A percentile compares a stretch with the other conserved stretches of the same genome.
phyloP scores from a whole-genome alignment of 2,888 invertebrate genomes.

The Eulithis prunata region DNA sequence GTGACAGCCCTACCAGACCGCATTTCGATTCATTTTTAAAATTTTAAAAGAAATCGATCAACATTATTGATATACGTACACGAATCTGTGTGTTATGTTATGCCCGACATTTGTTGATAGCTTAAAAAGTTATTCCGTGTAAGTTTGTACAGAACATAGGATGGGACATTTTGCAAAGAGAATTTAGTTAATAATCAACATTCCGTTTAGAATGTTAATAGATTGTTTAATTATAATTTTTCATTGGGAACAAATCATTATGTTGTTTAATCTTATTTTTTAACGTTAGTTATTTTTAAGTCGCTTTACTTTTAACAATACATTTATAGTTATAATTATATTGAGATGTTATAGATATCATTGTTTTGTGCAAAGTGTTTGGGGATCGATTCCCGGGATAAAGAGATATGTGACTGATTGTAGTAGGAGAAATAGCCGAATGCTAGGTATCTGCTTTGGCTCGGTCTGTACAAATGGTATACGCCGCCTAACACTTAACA shows the following conservation, averaged over 20 bases:
- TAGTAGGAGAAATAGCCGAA: slow-evolving; percentile 71
- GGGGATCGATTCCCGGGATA: slow-evolving; percentile 70
- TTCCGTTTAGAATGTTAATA: slow-evolving; percentile 84
- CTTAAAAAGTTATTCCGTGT: slow-evolving; percentile 80
- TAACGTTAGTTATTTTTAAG: slow-evolving; percentile 84
- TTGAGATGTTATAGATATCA: slow-evolving; percentile 82
- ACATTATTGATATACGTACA: slow-evolving; percentile 72
- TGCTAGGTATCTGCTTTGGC: slow-evolving; percentile 55
- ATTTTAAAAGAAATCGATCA: slow-evolving; percentile 59
- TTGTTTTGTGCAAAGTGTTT: slow-evolving; percentile 82
- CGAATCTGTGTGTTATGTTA: slow-evolving; percentile 75
- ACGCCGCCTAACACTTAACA: slow-evolving; percentile 80
- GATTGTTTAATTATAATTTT: slow-evolving; percentile 74
- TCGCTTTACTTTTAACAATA: slow-evolving; percentile 78
- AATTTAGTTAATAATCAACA: slow-evolving; percentile 82
- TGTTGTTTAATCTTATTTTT: slow-evolving; percentile 84
- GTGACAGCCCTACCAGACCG: slow-evolving; percentile 77
- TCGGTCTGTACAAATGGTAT: slow-evolving; percentile 82
- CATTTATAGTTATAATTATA: slow-evolving; percentile 77
- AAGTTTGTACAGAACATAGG: slow-evolving; percentile 83
- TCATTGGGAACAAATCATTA: slow-evolving; percentile 84
- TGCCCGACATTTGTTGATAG: slow-evolving; percentile 80
- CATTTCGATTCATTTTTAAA: slow-evolving; percentile 64
- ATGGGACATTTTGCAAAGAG: slow-evolving; percentile 84
- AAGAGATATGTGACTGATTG: slow-evolving; percentile 82